Percentiles rank a stretch among this genome's conserved stretches.
phyloP scores from a whole-genome alignment of 37 sponge, comb jelly and placozoan species.

The Hexactinellida sp. region DNA sequence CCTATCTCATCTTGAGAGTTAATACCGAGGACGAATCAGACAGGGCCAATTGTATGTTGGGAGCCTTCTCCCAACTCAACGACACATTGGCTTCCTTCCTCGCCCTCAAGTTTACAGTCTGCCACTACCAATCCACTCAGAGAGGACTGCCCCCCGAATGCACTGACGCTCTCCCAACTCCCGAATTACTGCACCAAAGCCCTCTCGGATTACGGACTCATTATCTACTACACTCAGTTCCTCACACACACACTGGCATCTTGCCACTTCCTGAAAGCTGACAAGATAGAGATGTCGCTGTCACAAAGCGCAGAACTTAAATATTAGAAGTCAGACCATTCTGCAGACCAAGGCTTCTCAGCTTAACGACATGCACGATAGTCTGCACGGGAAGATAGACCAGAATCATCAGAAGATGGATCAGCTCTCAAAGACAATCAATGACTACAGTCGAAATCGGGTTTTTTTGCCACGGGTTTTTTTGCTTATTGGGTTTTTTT shows the following conservation, averaged over 20 bases:
- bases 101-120: conserved; percentile 53
- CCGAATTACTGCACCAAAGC: conserved; percentile 23
- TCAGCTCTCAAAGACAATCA: not conserved
- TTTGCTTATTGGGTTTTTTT: too few species aligned
- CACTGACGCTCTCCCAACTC: not conserved
- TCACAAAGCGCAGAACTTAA: too few species aligned
- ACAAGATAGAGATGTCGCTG: too few species aligned
- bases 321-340: not conserved
- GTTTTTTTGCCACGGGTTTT: too few species aligned
- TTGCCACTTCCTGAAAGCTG: conserved; percentile 45
- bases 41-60: not conserved
- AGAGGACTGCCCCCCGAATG: not conserved
- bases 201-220: conserved; percentile 23
- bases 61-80: conserved; percentile 23
- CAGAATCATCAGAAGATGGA: not conserved
- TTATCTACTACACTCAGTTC: conserved; percentile 50
- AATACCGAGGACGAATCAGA: not conserved
- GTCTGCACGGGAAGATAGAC: not conserved
- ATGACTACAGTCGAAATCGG: not conserved
- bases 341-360: not conserved
- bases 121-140: conserved; percentile 41
- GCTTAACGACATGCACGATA: not conserved
- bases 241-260: conserved; percentile 58
- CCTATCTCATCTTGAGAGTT: not conserved
- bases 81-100: conserved; percentile 26